Evolutionary conservation across 2,888 invertebrate genomes (phyloP), one percentile per base, ranked within the genome.

Genomic region (Biston betularia): DNA sequence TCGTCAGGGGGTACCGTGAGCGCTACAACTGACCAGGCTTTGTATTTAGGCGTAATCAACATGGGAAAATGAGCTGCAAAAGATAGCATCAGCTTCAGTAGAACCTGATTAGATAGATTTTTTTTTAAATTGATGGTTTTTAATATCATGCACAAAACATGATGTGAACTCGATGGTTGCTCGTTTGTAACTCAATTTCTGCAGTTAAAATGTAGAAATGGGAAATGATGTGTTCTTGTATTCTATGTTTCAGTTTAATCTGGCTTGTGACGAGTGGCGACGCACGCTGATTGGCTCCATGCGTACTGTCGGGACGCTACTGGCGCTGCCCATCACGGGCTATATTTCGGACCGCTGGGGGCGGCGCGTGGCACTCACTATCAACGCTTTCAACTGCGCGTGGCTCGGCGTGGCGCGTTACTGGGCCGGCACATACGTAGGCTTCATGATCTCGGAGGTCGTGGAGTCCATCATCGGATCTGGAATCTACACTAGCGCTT

Each of bases 281-380:
- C 89, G 97, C 35, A 94, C 96, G 0, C 79, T 97, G 70, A 95
- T 97, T 42, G 97, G 97, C 0, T 96, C 96, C 3, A 86, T 96
- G 8, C 95, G 96, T 68, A 96, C 95, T 55, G 75, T 95, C 48
- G 97, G 96, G 12, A 95, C 95, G 65, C 94, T 96, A 74, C 81
- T 95, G 52, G 95, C 96, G 0, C 89, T 96, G 67, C 96, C 96
- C 4, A 87, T 96, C 68, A 95, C 96, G 0, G 97, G 97, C 50
- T 94, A 94, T 74, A 82, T 97, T 48, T 96, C 97, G 0, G 97
- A 97, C 89, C 95, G 94, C 93, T 97, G 94, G 89, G 96, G 96
- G 5, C 92, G 96, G 50, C 94, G 95, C 69, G 88, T 93, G 0
- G 92, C 95, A 0, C 89, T 96, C 67, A 88, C 95, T 35, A 79